phyloP scores from a whole-genome alignment of 2,888 invertebrate species.

The Bellardia pandia region DNA sequence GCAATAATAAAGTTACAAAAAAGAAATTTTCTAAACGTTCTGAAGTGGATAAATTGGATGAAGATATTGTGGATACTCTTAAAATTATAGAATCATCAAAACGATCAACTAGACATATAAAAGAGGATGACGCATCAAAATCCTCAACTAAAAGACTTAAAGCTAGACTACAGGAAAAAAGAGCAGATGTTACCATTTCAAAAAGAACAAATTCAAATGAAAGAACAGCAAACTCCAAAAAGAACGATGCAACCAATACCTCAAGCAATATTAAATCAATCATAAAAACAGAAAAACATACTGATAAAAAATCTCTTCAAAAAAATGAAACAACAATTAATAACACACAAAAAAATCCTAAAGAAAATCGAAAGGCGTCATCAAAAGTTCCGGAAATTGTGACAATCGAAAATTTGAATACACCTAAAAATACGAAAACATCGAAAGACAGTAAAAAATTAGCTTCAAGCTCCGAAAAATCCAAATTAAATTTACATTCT shows the following conservation, averaged over 20 bases:
- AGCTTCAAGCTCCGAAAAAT: not conserved
- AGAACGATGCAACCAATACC: not conserved
- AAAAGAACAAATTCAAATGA: not conserved
- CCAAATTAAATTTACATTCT: not conserved
- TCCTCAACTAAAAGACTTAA: constrained; percentile 22
- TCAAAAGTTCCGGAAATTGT: not conserved
- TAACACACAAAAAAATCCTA: not conserved
- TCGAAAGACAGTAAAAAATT: not conserved
- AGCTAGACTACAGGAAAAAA: constrained; percentile 9
- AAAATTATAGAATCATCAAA: constrained; percentile 29
- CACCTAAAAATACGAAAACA: not conserved
- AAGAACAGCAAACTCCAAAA: not conserved
- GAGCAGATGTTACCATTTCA: not conserved
- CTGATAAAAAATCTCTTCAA: not conserved
- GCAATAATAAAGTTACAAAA: constrained; percentile 11
- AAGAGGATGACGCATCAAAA: not conserved
- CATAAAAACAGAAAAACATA: not conserved
- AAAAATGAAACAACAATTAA: not conserved
- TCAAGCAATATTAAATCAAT: not conserved
- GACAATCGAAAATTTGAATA: not conserved
- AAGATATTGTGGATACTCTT: constrained; percentile 49
- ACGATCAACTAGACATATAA: constrained; percentile 37
- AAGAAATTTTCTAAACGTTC: constrained; percentile 3
- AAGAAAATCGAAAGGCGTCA: not conserved
- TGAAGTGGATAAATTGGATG: constrained; percentile 44